A percentile compares a stretch with the other conserved stretches of the same genome.
These are phyloP conservation scores for Megamerina dolium DNA, from an alignment of 2,888 invertebrate species.

Conservation along the genomic window DNA sequence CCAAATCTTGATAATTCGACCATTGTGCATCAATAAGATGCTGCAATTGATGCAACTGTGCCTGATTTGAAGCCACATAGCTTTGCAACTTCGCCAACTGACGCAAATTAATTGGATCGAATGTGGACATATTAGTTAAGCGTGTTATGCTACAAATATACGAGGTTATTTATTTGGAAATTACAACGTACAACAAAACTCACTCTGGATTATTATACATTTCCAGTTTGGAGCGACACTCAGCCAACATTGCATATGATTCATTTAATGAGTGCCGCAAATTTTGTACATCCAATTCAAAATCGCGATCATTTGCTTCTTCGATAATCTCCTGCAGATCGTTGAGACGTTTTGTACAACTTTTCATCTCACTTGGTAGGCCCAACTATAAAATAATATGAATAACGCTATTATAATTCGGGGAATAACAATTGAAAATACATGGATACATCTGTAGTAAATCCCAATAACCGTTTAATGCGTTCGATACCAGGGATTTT, in stretches of 20 bases:
- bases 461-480: no score
- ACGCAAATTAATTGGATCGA: conserved; percentile 47
- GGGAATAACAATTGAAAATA: no score
- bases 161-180: background rate
- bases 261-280: conserved; percentile 51
- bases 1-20: conserved; percentile 59
- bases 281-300: conserved; percentile 57
- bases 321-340: conserved; percentile 57
- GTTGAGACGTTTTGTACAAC: conserved; percentile 52
- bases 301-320: conserved; percentile 59
- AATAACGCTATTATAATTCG: no score
- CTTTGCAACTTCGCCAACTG: conserved; percentile 65
- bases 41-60: conserved; percentile 66
- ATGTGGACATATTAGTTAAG: conserved; percentile 31
- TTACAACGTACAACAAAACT: conserved; percentile 14
- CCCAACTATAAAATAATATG: background rate
- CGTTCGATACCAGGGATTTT: no score
- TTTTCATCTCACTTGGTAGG: conserved; percentile 53
- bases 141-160: conserved; percentile 32
- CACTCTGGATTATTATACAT: conserved; percentile 44
- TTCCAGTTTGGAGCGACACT: conserved; percentile 44
- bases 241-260: conserved; percentile 46
- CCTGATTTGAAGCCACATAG: conserved; percentile 65
- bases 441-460: no score
- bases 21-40: conserved; percentile 71